These are phyloP conservation scores for Geotrypetes seraphini DNA, from an alignment of 2,797 vertebrate genomes.

Conservation along the genomic window DNA sequence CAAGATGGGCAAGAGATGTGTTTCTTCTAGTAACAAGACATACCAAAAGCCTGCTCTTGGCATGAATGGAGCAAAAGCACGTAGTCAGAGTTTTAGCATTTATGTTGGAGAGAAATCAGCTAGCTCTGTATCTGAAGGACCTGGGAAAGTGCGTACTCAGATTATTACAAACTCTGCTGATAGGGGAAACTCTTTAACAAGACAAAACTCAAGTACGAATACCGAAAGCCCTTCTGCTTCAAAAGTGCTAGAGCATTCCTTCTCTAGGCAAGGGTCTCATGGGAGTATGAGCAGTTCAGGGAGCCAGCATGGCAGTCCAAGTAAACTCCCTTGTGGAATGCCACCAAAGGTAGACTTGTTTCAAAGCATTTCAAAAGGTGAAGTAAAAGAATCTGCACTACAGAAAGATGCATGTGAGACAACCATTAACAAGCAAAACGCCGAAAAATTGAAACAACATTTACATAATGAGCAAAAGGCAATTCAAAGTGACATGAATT, in stretches of 20 bases:
- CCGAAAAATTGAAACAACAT: conserved; percentile 34
- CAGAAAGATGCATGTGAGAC: conserved; percentile 41
- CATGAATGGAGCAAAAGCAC: conserved; percentile 87
- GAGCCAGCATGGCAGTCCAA: conserved; percentile 55
- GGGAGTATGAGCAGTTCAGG: conserved; percentile 47
- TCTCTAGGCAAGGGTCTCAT: conserved; percentile 43
- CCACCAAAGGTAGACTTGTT: conserved; percentile 41
- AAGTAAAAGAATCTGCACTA: conserved; percentile 28
- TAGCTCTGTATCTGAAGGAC: conserved; percentile 49
- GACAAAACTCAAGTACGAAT: conserved; percentile 56
- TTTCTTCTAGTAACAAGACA: conserved; percentile 69
- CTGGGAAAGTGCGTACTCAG: conserved; percentile 71
- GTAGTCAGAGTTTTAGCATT: conserved; percentile 81
- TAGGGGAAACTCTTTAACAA: conserved; percentile 72
- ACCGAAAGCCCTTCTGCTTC: conserved; percentile 39
- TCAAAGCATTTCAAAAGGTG: conserved; percentile 25
- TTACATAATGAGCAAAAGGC: conserved; percentile 33
- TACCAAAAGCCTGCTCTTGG: conserved; percentile 81
- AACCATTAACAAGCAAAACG: conserved; percentile 24
- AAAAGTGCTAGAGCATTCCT: conserved; percentile 22
- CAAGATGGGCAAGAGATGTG: conserved; percentile 64
- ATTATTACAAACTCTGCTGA: conserved; percentile 87
- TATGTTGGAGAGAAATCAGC: conserved; percentile 67
- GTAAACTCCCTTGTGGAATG: conserved; percentile 47
- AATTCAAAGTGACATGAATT: conserved; percentile 46